Percentiles rank a stretch among this genome's conserved stretches.
phyloP scores from a whole-genome alignment of 2,888 invertebrate genomes.

The Drosophila kokeensis region DNA sequence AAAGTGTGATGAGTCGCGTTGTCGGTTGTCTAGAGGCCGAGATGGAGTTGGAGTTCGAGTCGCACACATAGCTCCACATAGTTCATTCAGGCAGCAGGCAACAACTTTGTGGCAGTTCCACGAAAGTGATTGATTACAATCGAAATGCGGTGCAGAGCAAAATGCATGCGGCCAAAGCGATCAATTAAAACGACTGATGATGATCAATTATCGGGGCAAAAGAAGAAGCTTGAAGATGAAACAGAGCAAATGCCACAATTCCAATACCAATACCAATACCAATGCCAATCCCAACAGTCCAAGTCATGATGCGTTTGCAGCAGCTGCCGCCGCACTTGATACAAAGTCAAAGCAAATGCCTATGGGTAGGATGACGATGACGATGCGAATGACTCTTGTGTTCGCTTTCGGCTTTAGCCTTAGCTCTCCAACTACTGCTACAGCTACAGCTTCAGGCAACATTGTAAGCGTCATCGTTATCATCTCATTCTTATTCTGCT shows the following conservation, averaged over 20 bases:
- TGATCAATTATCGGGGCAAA: constrained; percentile 72
- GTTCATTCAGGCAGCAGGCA: constrained; percentile 50
- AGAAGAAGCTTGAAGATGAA: constrained; percentile 37
- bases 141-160: constrained; percentile 56
- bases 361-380: constrained; percentile 29
- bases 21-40: constrained; percentile 1
- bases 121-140: constrained; percentile 81
- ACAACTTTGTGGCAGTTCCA: constrained; percentile 58
- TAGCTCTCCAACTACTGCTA: not conserved
- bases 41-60: constrained; percentile 1
- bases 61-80: constrained; percentile 55
- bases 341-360: constrained; percentile 49
- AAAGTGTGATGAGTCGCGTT: constrained; percentile 12
- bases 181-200: constrained; percentile 81
- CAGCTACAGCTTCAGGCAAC: constrained; percentile 16
- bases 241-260: constrained; percentile 22
- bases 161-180: constrained; percentile 63
- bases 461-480: constrained; percentile 32
- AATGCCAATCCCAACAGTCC: constrained; percentile 32
- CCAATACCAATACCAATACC: constrained; percentile 14
- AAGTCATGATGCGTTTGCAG: constrained; percentile 40
- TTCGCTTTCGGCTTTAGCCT: not conserved
- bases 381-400: constrained; percentile 17
- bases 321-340: constrained; percentile 53
- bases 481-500: constrained; percentile 36